Conservation (phyloP, 2,888 invertebrate species). For the Podotricha telesiphe region DNA sequence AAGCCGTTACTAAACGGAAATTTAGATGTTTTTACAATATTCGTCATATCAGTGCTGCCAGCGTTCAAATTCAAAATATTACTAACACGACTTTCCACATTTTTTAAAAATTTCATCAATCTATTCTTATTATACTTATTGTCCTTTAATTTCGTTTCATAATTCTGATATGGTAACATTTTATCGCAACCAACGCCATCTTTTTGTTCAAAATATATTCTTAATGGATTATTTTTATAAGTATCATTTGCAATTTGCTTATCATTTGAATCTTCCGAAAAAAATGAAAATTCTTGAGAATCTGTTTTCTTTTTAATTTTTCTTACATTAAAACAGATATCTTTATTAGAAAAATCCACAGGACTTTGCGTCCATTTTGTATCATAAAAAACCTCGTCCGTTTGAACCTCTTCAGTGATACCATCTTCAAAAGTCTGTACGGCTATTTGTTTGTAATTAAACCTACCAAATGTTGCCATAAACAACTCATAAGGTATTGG, state of each 20-base stretch:
- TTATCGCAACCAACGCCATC: slow-evolving; percentile 66
- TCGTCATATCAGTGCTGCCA: slow-evolving; percentile 54
- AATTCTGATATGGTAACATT: slow-evolving; percentile 65
- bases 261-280: slow-evolving; percentile 44
- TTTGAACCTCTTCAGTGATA: slow-evolving; percentile 68
- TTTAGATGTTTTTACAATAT: slow-evolving; percentile 57
- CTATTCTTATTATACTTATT: slow-evolving; percentile 56
- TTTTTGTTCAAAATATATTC: slow-evolving; percentile 74
- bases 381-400: slow-evolving; percentile 60
- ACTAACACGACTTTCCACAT: slow-evolving; percentile 60
- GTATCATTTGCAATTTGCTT: slow-evolving; percentile 50
- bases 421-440: slow-evolving; percentile 77
- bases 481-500: slow-evolving; percentile 77
- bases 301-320: slow-evolving; percentile 48
- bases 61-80: slow-evolving; percentile 61
- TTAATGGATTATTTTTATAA: slow-evolving; percentile 64
- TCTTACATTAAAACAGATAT: slow-evolving; percentile 53
- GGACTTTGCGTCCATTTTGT: slow-evolving; percentile 77
- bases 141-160: slow-evolving; percentile 63
- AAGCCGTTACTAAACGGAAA: slow-evolving; percentile 70
- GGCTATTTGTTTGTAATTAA: slow-evolving; percentile 69
- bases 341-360: slow-evolving; percentile 66
- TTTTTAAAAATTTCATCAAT: slow-evolving; percentile 68
- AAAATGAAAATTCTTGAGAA: slow-evolving; percentile 57
- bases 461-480: slow-evolving; percentile 73